Evolutionary conservation across 2,797 vertebrate species (phyloP).

Genomic region (Gallirallus australis): DNA sequence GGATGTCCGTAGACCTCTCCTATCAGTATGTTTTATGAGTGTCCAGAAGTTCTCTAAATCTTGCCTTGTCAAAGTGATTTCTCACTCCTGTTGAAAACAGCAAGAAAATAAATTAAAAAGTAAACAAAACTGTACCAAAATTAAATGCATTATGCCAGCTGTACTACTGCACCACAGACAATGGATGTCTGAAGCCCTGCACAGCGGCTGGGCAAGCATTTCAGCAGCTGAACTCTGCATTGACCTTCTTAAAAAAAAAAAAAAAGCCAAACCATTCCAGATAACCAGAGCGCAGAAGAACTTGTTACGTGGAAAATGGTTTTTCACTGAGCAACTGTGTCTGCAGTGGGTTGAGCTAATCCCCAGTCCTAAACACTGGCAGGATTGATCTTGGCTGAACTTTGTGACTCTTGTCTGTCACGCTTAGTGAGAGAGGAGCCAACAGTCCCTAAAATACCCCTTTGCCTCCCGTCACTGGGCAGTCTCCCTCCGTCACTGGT

Average conservation of each 20-base stretch:
- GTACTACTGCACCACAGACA: background rate
- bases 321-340: background rate
- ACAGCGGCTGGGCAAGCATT: accelerated
- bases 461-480: accelerated
- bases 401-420: background rate
- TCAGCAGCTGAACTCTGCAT: background rate
- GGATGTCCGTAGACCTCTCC: background rate
- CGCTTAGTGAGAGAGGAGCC: background rate
- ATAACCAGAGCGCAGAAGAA: background rate
- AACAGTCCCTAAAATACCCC: background rate
- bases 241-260: background rate
- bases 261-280: background rate
- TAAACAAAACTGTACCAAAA: background rate
- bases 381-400: slow-evolving; percentile 21
- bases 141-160: background rate
- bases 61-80: background rate
- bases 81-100: background rate
- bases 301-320: slow-evolving; percentile 25
- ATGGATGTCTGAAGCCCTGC: background rate
- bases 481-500: background rate
- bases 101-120: background rate
- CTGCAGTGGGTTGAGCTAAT: slow-evolving; percentile 3
- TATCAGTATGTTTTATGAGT: background rate
- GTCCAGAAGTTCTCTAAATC: background rate
- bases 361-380: background rate